phyloP scores from a whole-genome alignment of 2,888 invertebrate genomes.

The Drosophila pseudotalamancana region DNA sequence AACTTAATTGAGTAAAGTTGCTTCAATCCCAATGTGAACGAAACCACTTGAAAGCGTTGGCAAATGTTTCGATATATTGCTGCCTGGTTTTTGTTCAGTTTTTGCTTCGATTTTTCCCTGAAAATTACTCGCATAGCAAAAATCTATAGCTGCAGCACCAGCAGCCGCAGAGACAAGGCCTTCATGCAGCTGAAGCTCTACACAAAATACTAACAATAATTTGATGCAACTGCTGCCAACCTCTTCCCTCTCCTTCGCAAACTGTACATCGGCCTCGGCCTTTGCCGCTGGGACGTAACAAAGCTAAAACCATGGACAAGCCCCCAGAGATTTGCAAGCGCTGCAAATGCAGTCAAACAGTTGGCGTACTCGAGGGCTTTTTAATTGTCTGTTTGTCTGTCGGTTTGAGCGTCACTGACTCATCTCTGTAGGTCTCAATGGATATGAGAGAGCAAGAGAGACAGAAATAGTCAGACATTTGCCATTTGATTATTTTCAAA shows the following conservation, averaged over 20 bases:
- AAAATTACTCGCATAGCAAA: slow-evolving; percentile 40
- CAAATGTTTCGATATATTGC: slow-evolving; percentile 76
- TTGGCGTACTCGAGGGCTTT: slow-evolving; percentile 68
- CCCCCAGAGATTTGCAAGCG: slow-evolving; percentile 61
- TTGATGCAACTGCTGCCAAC: slow-evolving; percentile 43
- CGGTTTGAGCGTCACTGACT: slow-evolving; percentile 11
- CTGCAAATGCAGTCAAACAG: slow-evolving; percentile 68
- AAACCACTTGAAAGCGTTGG: slow-evolving; percentile 67
- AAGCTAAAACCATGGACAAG: slow-evolving; percentile 71
- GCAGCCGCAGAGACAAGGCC: slow-evolving; percentile 1
- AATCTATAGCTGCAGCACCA: slow-evolving; percentile 13
- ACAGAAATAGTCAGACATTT: neutral
- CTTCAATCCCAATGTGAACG: slow-evolving; percentile 67
- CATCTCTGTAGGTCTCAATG: slow-evolving; percentile 4
- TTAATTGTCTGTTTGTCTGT: slow-evolving; percentile 70
- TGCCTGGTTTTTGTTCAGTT: slow-evolving; percentile 17
- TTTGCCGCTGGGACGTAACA: slow-evolving; percentile 40
- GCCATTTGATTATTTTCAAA: slow-evolving; percentile 59
- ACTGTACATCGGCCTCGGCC: slow-evolving; percentile 9
- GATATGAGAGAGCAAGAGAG: neutral
- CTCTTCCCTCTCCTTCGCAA: neutral
- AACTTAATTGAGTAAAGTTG: slow-evolving; percentile 77
- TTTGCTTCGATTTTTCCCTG: slow-evolving; percentile 4
- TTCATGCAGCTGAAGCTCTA: slow-evolving; percentile 26
- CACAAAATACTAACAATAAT: slow-evolving; percentile 72